Conservation (phyloP, 2,888 invertebrate genomes). For the Iphiclides podalirius region DNA sequence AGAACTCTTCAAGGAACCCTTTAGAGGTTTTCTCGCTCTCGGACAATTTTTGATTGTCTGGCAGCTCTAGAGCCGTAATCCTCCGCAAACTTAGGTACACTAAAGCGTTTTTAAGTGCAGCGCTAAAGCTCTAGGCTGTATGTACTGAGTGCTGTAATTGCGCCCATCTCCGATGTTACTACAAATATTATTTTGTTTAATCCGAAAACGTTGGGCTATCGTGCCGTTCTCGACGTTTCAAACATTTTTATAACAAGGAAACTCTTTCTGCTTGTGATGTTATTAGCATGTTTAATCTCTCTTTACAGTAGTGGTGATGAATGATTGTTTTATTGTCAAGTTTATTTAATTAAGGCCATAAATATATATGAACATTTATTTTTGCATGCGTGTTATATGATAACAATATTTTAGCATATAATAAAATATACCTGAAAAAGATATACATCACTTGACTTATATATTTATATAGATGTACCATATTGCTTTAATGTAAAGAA, state of each 20-base stretch:
- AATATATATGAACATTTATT: no score
- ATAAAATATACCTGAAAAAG: no score
- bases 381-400: no score
- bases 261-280: slow-evolving; percentile 1
- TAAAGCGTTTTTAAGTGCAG: slow-evolving; percentile 66
- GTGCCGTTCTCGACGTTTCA: not conserved
- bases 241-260: slow-evolving; percentile 8
- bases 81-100: slow-evolving; percentile 43
- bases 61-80: slow-evolving; percentile 37
- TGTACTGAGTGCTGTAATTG: slow-evolving; percentile 46
- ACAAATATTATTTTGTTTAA: slow-evolving; percentile 41
- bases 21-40: not conserved
- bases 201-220: slow-evolving; percentile 10
- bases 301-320: no score
- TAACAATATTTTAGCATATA: no score
- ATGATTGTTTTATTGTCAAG: no score
- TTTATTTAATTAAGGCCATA: no score
- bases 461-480: no score
- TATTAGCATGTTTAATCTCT: not conserved
- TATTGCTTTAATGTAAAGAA: no score
- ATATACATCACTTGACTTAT: no score
- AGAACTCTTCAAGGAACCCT: no score
- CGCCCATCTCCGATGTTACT: slow-evolving; percentile 49
- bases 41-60: slow-evolving; percentile 30
- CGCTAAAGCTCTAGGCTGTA: slow-evolving; percentile 29